Base-by-base conservation (phyloP, 1,140 invertebrate genomes). In the Steinernema feltiae region DNA sequence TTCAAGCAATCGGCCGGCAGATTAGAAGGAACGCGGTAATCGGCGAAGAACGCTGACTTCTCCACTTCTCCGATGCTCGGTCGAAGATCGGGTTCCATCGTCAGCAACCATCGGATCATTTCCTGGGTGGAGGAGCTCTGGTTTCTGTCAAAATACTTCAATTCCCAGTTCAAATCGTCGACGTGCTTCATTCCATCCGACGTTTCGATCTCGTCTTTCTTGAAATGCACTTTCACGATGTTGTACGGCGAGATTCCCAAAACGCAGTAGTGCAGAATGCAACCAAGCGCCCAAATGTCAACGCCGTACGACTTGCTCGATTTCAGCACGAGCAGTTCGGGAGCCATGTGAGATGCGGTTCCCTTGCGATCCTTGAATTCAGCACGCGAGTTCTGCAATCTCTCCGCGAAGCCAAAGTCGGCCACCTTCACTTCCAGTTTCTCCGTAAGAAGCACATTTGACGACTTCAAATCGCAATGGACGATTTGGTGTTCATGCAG, bases 401-500 rank as follows among this genome's bases (percentile, higher is more conserved):
- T 93, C 88, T 98, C 98, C 15, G 96, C 95, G 90, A 98, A 98
- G 17, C 96, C 96, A 89, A 98, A 98, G 88, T 98, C 95, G 31
- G 95, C 98, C 78, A 99, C 89, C 88, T 98, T 99, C 32, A 99
- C 89, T 79, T 93, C 89, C 18, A 92, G 94, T 73, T 87, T 82
- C 32, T 86, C 73, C 32, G 83, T 63, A n/a, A 63, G 53, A 12
- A 63, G 24, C 7, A 63, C 24, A 21, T 63, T 63, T 27, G 2
- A 21, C 24, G 53, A 7, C 24, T 63, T 63, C 15, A 63, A 3
- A 21, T 63, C 53, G 53, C 53, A 63, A 21, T 63, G 53, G 24
- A 63, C 24, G 53, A 63, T 63, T 3, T 3, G 7, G 2, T 27
- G 12, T 21, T 63, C 3, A 21, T 63, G 53, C 7, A 63, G 53